phyloP scores from a whole-genome alignment of 1,140 invertebrate genomes.

The Oscheius sp. region DNA sequence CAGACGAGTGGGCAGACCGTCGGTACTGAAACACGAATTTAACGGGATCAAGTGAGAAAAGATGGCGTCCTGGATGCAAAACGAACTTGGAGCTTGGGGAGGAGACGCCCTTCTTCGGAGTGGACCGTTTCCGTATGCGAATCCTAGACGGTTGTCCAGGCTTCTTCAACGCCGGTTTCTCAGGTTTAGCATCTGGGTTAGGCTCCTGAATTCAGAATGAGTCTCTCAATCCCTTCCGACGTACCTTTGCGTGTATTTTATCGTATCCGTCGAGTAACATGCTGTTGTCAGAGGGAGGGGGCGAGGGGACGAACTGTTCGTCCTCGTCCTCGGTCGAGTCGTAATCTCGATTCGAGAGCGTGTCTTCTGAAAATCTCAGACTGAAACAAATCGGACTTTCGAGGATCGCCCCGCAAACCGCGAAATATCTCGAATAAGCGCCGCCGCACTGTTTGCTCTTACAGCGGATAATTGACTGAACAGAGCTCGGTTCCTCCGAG shows the following conservation, averaged over 20 bases:
- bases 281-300: neutral
- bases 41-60: neutral
- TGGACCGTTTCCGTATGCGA: neutral
- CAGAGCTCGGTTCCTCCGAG: no score
- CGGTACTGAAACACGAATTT: neutral
- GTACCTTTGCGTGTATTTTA: slow-evolving; percentile 19
- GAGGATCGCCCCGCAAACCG: neutral
- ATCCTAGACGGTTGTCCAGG: slow-evolving; percentile 28
- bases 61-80: no score
- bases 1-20: slow-evolving; percentile 30
- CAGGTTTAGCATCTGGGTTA: slow-evolving; percentile 41
- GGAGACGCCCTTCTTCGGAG: neutral
- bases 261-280: slow-evolving; percentile 27
- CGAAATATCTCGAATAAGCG: slow-evolving; percentile 1
- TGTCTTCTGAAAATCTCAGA: neutral
- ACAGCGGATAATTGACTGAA: neutral
- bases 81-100: neutral
- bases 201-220: slow-evolving; percentile 34
- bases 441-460: neutral
- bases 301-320: neutral
- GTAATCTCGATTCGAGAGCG: slow-evolving; percentile 2
- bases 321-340: slow-evolving; percentile 5
- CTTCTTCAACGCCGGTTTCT: slow-evolving; percentile 44
- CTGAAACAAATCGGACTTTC: neutral
- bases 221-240: neutral